Conservation (phyloP, 2,797 vertebrate genomes). For the Xenentodon cancila region DNA sequence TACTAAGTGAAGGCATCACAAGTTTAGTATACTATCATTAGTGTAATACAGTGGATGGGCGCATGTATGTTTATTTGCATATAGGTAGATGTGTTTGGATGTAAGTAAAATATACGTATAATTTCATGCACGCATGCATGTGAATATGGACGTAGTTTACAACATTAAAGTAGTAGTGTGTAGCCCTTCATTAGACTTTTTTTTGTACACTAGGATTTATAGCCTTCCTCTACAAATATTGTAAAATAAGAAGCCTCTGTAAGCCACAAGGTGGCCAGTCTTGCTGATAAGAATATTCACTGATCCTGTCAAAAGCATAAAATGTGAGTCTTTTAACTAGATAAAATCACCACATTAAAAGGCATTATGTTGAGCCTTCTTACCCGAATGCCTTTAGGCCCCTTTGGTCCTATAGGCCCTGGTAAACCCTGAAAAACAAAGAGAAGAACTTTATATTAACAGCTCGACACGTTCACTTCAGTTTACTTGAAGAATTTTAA, state of each 20-base stretch:
- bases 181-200: constrained; percentile 17
- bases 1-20: constrained; percentile 39
- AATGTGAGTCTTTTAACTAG: constrained; percentile 13
- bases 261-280: constrained; percentile 7
- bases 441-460: constrained; percentile 31
- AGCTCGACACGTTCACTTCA: constrained; percentile 1
- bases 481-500: constrained; percentile 8
- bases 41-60: constrained; percentile 14
- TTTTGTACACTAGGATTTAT: constrained; percentile 8
- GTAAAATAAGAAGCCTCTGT: constrained; percentile 13
- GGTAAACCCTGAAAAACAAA: constrained; percentile 77
- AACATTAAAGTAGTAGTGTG: constrained; percentile 18
- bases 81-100: constrained; percentile 26
- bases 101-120: constrained; percentile 8
- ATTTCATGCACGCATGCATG: constrained; percentile 20
- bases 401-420: constrained; percentile 77
- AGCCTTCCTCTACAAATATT: constrained; percentile 14
- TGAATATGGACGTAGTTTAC: constrained; percentile 21
- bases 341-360: constrained; percentile 13
- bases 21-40: constrained; percentile 56
- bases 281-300: constrained; percentile 14
- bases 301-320: constrained; percentile 30
- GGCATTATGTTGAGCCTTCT: constrained; percentile 30
- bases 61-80: constrained; percentile 38
- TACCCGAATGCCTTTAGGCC: constrained; percentile 80